Evolutionary conservation across 2,888 invertebrate species (phyloP), one percentile per base, ranked within the genome.

Genomic region (Syrista parreyssii): DNA sequence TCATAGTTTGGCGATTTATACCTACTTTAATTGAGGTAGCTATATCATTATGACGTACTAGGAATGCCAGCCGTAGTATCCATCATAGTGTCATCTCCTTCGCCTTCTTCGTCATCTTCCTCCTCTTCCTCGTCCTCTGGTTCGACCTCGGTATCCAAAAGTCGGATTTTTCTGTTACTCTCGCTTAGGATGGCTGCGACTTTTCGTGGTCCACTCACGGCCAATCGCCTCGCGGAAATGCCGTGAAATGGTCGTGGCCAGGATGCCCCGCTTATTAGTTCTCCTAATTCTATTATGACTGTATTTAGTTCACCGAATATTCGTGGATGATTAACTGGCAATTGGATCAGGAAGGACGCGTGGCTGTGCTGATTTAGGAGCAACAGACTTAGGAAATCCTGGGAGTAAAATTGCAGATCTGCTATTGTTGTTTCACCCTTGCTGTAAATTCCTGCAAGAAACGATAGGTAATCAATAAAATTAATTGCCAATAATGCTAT

Each of bases 101-200:
- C 84, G 2, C 75, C 68, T 68, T 89, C 89, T 32, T 87, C 85
- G 23, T 88, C 85, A 35, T 89, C 92, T 32, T 93, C 93, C 6
- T 92, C 94, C 76, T 96, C 96, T 77, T 97, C 98, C 81, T 98
- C 98, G 78, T 97, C 97, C 78, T 96, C 96, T 34, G 97, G 98
- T 88, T 98, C 98, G 0, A 95, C 96, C 92, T 98, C 98, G 95
- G 98, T 98, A 91, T 98, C 97, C 89, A 97, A 97, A 74, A 98
- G 93, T 81, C 97, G 93, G 72, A 98, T 96, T 90, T 97, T 96
- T 79, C 96, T 94, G 76, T 93, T 93, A 85, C 94, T 96, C 84
- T 96, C 96, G 30, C 97, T 96, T 69, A 98, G 92, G 74, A 98
- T 95, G 69, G 98, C 96, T 12, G 97, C 96, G 12, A 98, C 97